phyloP scores from a whole-genome alignment of 2,888 invertebrate species.

The Nemurella pictetii region DNA sequence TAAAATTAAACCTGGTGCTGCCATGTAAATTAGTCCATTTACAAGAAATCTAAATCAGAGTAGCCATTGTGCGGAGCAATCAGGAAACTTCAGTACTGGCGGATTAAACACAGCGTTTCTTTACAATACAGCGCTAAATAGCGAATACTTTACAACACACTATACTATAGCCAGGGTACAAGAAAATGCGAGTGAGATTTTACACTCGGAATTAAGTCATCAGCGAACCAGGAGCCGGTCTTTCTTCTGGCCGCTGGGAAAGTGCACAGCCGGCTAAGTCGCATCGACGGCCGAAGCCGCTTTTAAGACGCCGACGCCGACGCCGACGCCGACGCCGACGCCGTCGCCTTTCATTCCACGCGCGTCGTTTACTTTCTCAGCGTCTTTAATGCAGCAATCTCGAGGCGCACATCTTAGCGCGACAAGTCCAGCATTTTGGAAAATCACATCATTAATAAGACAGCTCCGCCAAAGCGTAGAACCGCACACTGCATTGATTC shows the following conservation, averaged over 20 bases:
- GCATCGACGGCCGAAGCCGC: slow-evolving; percentile 6
- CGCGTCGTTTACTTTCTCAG: not conserved
- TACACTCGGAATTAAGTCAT: slow-evolving; percentile 23
- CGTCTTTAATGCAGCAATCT: slow-evolving; percentile 22
- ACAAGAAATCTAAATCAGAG: slow-evolving; percentile 19
- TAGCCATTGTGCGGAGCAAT: not conserved
- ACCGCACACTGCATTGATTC: not conserved
- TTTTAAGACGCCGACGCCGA: not conserved
- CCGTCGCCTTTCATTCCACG: not conserved
- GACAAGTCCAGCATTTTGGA: not conserved
- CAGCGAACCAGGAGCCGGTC: not conserved
- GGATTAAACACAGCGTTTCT: not conserved
- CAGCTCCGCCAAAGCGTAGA: not conserved
- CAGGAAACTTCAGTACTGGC: slow-evolving; percentile 2
- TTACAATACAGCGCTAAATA: not conserved
- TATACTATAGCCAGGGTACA: slow-evolving; percentile 13
- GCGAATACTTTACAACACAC: not conserved
- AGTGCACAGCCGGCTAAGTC: slow-evolving; percentile 9
- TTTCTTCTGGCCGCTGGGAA: slow-evolving; percentile 4
- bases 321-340: slow-evolving; percentile 5
- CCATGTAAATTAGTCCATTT: slow-evolving; percentile 27
- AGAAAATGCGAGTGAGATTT: slow-evolving; percentile 23
- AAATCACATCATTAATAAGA: not conserved
- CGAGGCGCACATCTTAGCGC: not conserved
- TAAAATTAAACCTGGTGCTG: slow-evolving; percentile 11